Evolutionary conservation across 2,888 invertebrate genomes (phyloP).

Genomic region (Caenorhabditis zanzibari): DNA sequence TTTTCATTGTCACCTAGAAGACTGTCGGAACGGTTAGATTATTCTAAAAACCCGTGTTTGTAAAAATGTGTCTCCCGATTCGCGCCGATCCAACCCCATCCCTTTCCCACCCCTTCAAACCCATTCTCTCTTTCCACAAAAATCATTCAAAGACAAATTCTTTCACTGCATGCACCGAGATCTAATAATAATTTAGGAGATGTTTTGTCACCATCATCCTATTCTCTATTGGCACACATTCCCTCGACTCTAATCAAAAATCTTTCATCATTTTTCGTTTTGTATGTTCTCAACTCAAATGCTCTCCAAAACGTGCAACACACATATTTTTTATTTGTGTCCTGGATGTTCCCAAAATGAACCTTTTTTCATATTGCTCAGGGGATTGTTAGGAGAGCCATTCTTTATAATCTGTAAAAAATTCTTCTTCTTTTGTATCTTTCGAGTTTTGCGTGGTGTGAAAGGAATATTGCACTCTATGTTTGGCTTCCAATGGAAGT

Average conservation of each 20-base stretch:
- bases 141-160: constrained; percentile 54
- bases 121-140: constrained; percentile 27
- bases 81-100: constrained; percentile 44
- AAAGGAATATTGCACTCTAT: too few species aligned
- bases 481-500: constrained; percentile 31
- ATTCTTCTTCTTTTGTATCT: constrained; percentile 29
- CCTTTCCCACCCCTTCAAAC: neutral
- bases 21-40: constrained; percentile 44
- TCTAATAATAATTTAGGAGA: constrained; percentile 59
- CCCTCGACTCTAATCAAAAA: constrained; percentile 53
- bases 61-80: constrained; percentile 65
- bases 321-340: constrained; percentile 23
- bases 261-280: constrained; percentile 28
- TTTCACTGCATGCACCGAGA: constrained; percentile 63
- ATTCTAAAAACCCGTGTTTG: constrained; percentile 57
- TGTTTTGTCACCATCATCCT: constrained; percentile 13
- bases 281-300: constrained; percentile 31
- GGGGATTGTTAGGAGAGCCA: constrained; percentile 66
- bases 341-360: constrained; percentile 31
- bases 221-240: constrained; percentile 55
- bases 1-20: constrained; percentile 38
- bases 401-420: constrained; percentile 38
- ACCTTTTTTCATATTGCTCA: constrained; percentile 51
- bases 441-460: constrained; percentile 56
- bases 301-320: too few species aligned